A percentile compares a stretch with the other conserved stretches of the same genome.
These are phyloP conservation scores for Leucania comma DNA, from an alignment of 2,888 invertebrate species.

Conservation along the genomic window DNA sequence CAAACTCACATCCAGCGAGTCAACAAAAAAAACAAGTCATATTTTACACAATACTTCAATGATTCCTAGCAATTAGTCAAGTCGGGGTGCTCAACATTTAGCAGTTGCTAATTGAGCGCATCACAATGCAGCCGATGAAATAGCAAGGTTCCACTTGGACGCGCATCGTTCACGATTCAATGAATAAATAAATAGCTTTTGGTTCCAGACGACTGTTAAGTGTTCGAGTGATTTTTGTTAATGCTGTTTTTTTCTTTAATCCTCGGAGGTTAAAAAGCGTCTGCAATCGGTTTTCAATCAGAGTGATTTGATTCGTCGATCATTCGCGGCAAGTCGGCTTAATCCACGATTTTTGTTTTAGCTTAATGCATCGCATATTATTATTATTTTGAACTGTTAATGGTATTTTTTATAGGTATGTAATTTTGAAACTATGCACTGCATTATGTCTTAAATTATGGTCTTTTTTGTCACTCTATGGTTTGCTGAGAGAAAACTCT, in stretches of 20 bases:
- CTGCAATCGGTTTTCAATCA: constrained; percentile 9
- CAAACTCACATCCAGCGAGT: background rate
- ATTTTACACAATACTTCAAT: constrained; percentile 63
- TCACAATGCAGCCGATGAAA: constrained; percentile 81
- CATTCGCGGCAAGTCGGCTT: background rate
- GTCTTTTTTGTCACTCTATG: no score
- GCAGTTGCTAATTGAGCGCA: constrained; percentile 82
- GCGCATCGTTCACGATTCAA: constrained; percentile 79
- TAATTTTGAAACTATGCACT: no score
- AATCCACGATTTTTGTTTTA: background rate
- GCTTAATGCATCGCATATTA: background rate
- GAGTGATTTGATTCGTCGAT: constrained; percentile 15
- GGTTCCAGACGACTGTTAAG: constrained; percentile 66
- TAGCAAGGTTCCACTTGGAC: constrained; percentile 79
- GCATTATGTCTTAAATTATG: no score
- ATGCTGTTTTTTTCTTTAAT: constrained; percentile 44
- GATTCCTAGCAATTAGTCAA: constrained; percentile 70
- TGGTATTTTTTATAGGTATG: background rate
- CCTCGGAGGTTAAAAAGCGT: constrained; percentile 32
- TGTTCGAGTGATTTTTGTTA: constrained; percentile 62
- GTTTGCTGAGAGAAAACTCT: no score
- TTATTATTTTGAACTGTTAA: background rate
- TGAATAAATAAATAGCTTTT: constrained; percentile 86
- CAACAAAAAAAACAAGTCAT: constrained; percentile 47
- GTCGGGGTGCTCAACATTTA: constrained; percentile 62